Evolutionary conservation across 2,888 invertebrate genomes (phyloP), one percentile per base, ranked within the genome.

Genomic region (Asteroscopus sphinx): DNA sequence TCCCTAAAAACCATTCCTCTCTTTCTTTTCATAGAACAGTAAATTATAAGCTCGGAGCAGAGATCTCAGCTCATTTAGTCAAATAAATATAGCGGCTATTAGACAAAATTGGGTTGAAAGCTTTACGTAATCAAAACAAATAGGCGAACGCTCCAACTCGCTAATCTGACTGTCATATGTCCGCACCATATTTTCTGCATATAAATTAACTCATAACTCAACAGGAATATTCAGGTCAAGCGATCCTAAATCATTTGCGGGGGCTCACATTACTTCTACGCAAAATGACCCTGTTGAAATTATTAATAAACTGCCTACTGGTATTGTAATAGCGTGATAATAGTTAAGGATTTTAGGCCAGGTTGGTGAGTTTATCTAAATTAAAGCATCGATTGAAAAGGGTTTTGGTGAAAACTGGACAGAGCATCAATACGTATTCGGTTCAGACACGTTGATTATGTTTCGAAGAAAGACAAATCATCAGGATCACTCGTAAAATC

Each of bases 131-230:
- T 73, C 66, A 68, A 68, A 77, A 70, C 57, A 68, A 67, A 60
- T 66, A 70, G 46, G 32, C 35, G 15, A 60, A 41, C 33, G 36
- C 44, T 51, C 41, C 57, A 51, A 49, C 49, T 62, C 66, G 68
- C 73, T 73, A 66, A 73, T 78, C 67, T 49, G 51, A 72, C 48
- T 76, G 77, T 76, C 76, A 68, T 71, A 16, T 74, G 77, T 62
- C 61, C 79, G 49, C 73, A 70, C 77, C 79, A 79, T 81, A 86
- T 85, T 86, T 80, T 78, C 78, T 78, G 85, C 71, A 76, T 76
- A 74, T 77, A 87, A 86, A 88, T 88, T 84, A 86, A 84, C 82
- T 84, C 86, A 86, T 88, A 87, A 85, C 82, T 87, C 86, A 82
- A 60, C 76, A 56, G 71, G 59, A 77, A 77, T 79, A 85, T 87